phyloP scores from a whole-genome alignment of 2,113 vertebrate species.

The Rhinolophus ferrumequinum region DNA sequence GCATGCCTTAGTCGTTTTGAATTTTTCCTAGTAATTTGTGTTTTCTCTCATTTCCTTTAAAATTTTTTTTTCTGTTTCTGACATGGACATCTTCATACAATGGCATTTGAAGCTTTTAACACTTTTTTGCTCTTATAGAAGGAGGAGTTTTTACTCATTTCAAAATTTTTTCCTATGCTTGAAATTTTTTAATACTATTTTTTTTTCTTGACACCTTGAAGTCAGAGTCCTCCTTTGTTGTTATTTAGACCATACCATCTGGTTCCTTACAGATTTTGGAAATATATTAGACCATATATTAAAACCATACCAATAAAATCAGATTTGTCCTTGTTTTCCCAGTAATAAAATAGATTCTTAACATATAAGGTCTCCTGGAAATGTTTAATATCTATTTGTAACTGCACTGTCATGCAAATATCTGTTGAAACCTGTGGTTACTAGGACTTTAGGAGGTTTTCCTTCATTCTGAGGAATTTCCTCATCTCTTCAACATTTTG shows the following conservation, averaged over 20 bases:
- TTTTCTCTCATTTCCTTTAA: slow-evolving; percentile 13
- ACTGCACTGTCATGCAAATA: neutral
- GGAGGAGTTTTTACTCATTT: neutral
- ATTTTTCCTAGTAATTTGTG: slow-evolving; percentile 10
- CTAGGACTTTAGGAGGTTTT: slow-evolving; percentile 2
- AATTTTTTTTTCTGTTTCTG: neutral
- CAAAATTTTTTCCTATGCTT: neutral
- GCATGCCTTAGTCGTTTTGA: neutral
- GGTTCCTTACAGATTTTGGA: slow-evolving; percentile 39
- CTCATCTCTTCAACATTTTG: neutral
- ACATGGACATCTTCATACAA: neutral
- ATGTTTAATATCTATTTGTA: neutral
- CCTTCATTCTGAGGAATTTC: neutral
- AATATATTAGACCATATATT: slow-evolving; percentile 8
- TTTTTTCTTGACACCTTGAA: slow-evolving; percentile 15
- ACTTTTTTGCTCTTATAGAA: neutral
- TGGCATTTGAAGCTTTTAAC: neutral
- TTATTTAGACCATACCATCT: slow-evolving; percentile 4
- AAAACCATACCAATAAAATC: neutral
- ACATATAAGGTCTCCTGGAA: neutral
- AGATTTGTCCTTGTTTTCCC: neutral
- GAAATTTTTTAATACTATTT: slow-evolving; percentile 25
- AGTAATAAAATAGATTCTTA: neutral
- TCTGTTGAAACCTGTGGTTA: slow-evolving; percentile 25
- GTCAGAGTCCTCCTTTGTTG: neutral